Percentiles rank a stretch among this genome's conserved stretches.
phyloP scores from a whole-genome alignment of 92 coral and sea anemone genomes.

The Palythoa grandis region DNA sequence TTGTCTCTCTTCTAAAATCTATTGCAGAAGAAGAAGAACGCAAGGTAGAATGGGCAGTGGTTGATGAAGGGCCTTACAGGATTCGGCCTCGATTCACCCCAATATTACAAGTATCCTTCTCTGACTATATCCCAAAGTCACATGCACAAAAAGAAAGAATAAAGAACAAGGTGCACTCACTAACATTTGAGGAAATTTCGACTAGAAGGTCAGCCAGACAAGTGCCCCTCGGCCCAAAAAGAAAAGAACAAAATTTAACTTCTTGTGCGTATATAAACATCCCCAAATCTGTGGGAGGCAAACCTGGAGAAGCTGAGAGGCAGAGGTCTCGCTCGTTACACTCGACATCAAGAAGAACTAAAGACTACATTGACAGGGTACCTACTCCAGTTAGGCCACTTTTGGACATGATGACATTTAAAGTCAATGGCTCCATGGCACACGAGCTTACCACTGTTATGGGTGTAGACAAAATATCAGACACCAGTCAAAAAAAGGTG shows the following conservation, averaged over 20 bases:
- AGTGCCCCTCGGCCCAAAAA: background rate
- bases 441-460: conserved; percentile 48
- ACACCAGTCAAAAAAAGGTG: conserved; percentile 51
- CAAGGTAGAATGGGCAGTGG: conserved; percentile 50
- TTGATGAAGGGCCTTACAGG: conserved; percentile 50
- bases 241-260: conserved; percentile 46
- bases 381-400: no score
- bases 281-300: conserved; percentile 59
- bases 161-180: conserved; percentile 34
- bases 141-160: conserved; percentile 51
- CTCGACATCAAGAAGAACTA: no score
- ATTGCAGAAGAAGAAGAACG: conserved; percentile 60
- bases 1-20: conserved; percentile 41
- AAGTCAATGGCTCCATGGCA: conserved; percentile 51
- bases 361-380: no score
- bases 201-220: background rate
- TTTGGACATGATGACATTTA: conserved; percentile 20
- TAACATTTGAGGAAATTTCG: background rate
- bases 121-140: conserved; percentile 19
- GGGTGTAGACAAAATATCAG: conserved; percentile 55
- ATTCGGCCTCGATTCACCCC: conserved; percentile 5
- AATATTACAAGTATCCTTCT: conserved; percentile 26
- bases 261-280: conserved; percentile 52
- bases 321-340: conserved; percentile 6
- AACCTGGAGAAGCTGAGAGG: conserved; percentile 53